Evolutionary conservation across 2,888 invertebrate species (phyloP).

Genomic region (Megalurothrips usitatus): DNA sequence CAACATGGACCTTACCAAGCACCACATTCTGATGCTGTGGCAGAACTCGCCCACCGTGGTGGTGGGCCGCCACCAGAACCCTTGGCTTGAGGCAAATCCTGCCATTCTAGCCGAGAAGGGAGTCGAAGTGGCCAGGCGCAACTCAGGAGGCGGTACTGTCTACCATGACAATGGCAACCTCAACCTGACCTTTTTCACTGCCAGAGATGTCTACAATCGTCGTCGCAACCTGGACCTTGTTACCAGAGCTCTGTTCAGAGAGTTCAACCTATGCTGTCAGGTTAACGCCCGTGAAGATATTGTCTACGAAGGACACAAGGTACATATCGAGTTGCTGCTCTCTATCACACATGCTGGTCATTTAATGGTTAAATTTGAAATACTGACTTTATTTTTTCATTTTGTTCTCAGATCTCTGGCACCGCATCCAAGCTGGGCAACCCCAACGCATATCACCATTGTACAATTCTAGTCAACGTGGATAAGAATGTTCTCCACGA

Average conservation of each 20-base stretch:
- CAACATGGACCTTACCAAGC: slow-evolving; percentile 75
- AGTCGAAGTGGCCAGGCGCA: slow-evolving; percentile 77
- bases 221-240: slow-evolving; percentile 84
- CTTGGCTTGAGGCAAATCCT: slow-evolving; percentile 87
- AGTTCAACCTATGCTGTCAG: slow-evolving; percentile 71
- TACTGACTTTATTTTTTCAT: slow-evolving; percentile 28
- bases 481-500: slow-evolving; percentile 70
- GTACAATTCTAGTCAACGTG: slow-evolving; percentile 85
- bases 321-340: not conserved
- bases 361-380: not conserved
- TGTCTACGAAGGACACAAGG: slow-evolving; percentile 61
- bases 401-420: slow-evolving; percentile 73
- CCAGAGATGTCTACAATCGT: slow-evolving; percentile 75
- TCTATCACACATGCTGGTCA: not conserved
- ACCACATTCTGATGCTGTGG: slow-evolving; percentile 87
- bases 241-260: slow-evolving; percentile 71
- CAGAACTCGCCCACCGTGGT: slow-evolving; percentile 91
- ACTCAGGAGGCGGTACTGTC: slow-evolving; percentile 94
- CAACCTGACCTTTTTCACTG: slow-evolving; percentile 87
- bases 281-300: slow-evolving; percentile 85
- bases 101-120: slow-evolving; percentile 59
- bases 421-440: slow-evolving; percentile 89
- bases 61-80: slow-evolving; percentile 94
- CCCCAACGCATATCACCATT: slow-evolving; percentile 93
- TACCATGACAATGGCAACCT: slow-evolving; percentile 94